Evolutionary conservation across 1,140 invertebrate species (phyloP).

Genomic region (Rhyzopertha dominica): DNA sequence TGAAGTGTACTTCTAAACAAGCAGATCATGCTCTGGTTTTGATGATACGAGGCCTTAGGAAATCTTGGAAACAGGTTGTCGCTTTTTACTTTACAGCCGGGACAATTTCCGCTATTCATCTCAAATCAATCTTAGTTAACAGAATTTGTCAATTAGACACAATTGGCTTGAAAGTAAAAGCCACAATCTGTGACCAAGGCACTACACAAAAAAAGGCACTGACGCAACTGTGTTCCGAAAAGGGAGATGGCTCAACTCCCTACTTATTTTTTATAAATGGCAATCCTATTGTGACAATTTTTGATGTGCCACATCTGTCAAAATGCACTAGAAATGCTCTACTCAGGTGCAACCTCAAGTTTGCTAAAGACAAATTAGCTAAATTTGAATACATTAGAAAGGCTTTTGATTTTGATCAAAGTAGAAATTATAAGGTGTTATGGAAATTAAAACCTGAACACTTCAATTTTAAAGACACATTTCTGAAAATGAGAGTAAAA

Average conservation of each 20-base stretch:
- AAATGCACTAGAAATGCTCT: slow-evolving; percentile 17
- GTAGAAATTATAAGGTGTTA: slow-evolving; percentile 9
- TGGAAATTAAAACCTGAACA: slow-evolving; percentile 13
- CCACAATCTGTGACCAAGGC: slow-evolving; percentile 23
- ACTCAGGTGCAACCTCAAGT: slow-evolving; percentile 12
- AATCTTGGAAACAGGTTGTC: slow-evolving; percentile 13
- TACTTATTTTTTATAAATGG: slow-evolving; percentile 19
- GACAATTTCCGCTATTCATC: background rate
- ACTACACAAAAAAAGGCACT: no score
- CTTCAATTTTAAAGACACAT: slow-evolving; percentile 18
- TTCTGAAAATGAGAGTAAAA: slow-evolving; percentile 17
- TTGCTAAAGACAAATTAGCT: slow-evolving; percentile 7
- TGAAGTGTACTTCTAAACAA: no score
- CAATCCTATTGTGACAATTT: slow-evolving; percentile 13
- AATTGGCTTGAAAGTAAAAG: slow-evolving; percentile 13
- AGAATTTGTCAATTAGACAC: slow-evolving; percentile 11
- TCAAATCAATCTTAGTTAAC: slow-evolving; percentile 6
- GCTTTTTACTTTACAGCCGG: slow-evolving; percentile 10
- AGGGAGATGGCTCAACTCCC: slow-evolving; percentile 8
- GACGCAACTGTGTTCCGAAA: slow-evolving; percentile 6
- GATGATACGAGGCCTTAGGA: slow-evolving; percentile 11
- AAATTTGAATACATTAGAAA: slow-evolving; percentile 16
- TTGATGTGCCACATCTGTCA: slow-evolving; percentile 19
- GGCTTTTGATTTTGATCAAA: slow-evolving; percentile 10
- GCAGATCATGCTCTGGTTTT: slow-evolving; percentile 19